Evolutionary conservation across 64 coral and sea anemone species (phyloP).

Genomic region (Actinia tenebrosa): DNA sequence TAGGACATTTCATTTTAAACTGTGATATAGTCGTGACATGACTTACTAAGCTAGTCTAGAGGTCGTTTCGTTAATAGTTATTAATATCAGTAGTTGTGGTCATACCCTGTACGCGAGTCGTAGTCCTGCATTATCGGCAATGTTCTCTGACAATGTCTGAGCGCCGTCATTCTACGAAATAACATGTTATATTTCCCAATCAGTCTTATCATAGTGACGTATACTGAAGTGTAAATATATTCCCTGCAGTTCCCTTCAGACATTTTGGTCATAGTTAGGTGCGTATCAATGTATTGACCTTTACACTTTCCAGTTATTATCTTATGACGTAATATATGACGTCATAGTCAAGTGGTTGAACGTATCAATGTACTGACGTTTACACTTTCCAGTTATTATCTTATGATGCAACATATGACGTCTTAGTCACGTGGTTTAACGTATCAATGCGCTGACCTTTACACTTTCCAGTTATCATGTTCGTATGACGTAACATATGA

Average conservation of each 20-base stretch:
- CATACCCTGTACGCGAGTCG: slow-evolving; percentile 58
- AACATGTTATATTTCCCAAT: background rate
- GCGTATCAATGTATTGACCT: too few relatives aligned
- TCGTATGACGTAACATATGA: background rate
- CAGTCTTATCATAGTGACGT: too few relatives aligned
- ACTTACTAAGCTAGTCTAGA: too few relatives aligned
- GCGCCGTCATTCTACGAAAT: slow-evolving; percentile 54
- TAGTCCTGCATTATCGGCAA: slow-evolving; percentile 73
- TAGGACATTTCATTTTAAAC: too few relatives aligned
- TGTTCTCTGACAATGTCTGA: slow-evolving; percentile 70
- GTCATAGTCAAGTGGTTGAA: background rate
- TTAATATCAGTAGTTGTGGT: background rate
- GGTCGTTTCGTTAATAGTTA: too few relatives aligned
- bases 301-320: too few relatives aligned
- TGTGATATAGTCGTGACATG: too few relatives aligned
- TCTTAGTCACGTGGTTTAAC: background rate
- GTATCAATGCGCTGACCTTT: background rate
- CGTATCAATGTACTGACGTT: background rate
- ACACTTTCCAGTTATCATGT: too few relatives aligned
- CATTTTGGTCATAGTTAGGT: too few relatives aligned
- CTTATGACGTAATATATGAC: background rate
- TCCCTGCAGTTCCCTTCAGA: too few relatives aligned
- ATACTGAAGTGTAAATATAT: too few relatives aligned
- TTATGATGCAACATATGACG: background rate
- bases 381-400: too few relatives aligned